A percentile compares a stretch with the other conserved stretches of the same genome.
Conservation (phyloP, 2,797 vertebrate genomes). For the Cyprinella venusta region DNA sequence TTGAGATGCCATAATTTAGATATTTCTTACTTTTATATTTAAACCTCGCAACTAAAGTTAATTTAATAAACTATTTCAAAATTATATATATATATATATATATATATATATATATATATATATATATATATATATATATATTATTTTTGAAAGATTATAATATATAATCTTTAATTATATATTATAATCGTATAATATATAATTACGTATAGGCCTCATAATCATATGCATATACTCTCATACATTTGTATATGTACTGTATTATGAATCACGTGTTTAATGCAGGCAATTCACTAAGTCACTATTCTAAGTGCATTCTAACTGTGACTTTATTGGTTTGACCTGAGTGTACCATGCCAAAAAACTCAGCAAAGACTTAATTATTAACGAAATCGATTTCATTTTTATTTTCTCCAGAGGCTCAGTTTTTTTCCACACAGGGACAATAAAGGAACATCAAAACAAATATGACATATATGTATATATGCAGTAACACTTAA, state of each 20-base stretch:
- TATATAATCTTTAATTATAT: no score
- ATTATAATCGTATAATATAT: no score
- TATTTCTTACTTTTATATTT: background rate
- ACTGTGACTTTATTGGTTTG: background rate
- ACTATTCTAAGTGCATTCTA: background rate
- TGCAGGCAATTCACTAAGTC: background rate
- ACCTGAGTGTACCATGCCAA: background rate
- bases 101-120: no score
- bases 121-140: no score
- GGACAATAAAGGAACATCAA: conserved; percentile 53
- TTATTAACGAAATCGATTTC: conserved; percentile 27
- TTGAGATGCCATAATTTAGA: background rate
- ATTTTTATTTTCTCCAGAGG: conserved; percentile 63
- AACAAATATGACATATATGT: conserved; percentile 37
- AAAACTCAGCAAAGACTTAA: background rate
- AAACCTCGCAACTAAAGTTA: background rate
- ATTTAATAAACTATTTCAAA: no score
- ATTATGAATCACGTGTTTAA: background rate
- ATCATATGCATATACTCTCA: background rate
- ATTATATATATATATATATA: no score
- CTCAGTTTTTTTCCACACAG: conserved; percentile 59
- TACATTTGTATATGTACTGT: background rate
- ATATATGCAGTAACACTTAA: conserved; percentile 42
- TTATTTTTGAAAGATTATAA: no score
- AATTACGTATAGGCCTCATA: no score